phyloP scores from a whole-genome alignment of 2,797 vertebrate genomes.

The Xiphorhynchus erythropygius region DNA sequence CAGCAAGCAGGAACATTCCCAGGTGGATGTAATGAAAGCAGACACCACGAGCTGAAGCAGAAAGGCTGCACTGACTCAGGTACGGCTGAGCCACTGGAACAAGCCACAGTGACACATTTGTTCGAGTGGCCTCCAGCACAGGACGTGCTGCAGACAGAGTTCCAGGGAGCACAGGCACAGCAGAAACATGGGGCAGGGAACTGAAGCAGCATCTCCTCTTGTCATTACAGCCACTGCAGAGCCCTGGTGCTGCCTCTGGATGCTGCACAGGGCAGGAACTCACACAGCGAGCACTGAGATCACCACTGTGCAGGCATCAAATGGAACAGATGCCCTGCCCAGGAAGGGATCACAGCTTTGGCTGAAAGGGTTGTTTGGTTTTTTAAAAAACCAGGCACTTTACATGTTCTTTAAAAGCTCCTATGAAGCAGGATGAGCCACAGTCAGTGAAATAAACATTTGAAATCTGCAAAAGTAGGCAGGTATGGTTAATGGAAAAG shows the following conservation, averaged over 20 bases:
- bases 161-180: not conserved
- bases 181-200: not conserved
- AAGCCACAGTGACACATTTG: not conserved
- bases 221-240: not conserved
- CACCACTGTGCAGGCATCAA: not conserved
- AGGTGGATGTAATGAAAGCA: not conserved
- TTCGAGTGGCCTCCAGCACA: not conserved
- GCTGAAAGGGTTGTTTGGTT: not conserved
- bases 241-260: not conserved
- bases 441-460: not conserved
- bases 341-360: not conserved
- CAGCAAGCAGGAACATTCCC: not conserved
- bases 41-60: not conserved
- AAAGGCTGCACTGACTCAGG: not conserved
- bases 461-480: not conserved
- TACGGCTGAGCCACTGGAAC: not conserved
- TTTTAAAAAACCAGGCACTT: not conserved
- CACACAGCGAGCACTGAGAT: rapidly evolving
- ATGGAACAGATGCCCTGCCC: constrained; percentile 21
- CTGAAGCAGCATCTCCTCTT: not conserved
- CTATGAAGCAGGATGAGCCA: not conserved
- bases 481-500: not conserved
- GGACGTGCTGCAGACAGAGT: not conserved
- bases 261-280: not conserved
- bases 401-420: not conserved